phyloP scores from a whole-genome alignment of 2,797 vertebrate species.

The Sparidentex hasta region DNA sequence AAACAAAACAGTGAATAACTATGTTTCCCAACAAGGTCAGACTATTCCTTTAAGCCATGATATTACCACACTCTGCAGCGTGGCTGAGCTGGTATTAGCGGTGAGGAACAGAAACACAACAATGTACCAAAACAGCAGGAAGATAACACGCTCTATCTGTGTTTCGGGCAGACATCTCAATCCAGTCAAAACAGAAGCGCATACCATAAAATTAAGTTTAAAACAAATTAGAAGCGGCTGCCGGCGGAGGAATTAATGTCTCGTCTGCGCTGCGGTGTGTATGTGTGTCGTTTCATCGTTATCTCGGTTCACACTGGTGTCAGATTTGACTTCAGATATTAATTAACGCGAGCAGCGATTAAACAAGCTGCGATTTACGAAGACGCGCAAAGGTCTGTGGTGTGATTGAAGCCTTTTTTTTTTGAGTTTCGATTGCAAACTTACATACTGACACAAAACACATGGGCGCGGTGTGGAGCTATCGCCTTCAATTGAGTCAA shows the following conservation, averaged over 20 bases:
- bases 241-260: background rate
- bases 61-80: background rate
- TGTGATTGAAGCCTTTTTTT: slow-evolving; percentile 15
- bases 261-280: background rate
- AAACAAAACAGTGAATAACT: too few species aligned
- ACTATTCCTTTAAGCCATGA: background rate
- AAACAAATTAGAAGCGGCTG: slow-evolving; percentile 11
- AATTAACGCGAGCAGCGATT: slow-evolving; percentile 4
- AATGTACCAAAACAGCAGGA: background rate
- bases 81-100: background rate
- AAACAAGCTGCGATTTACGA: background rate
- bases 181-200: slow-evolving; percentile 37
- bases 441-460: background rate
- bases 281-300: background rate
- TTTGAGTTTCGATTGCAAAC: background rate
- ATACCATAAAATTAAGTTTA: slow-evolving; percentile 35
- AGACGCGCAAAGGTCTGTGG: background rate
- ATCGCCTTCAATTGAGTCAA: slow-evolving; percentile 9
- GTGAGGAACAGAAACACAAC: background rate
- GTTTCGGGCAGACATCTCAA: slow-evolving; percentile 8
- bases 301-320: background rate
- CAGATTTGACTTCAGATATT: slow-evolving; percentile 5
- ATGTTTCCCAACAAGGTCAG: too few species aligned
- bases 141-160: background rate
- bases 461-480: background rate